Percentiles rank a stretch among this genome's conserved stretches.
phyloP scores from a whole-genome alignment of 2,797 vertebrate genomes.

The Hyperoplus lanceolatus region DNA sequence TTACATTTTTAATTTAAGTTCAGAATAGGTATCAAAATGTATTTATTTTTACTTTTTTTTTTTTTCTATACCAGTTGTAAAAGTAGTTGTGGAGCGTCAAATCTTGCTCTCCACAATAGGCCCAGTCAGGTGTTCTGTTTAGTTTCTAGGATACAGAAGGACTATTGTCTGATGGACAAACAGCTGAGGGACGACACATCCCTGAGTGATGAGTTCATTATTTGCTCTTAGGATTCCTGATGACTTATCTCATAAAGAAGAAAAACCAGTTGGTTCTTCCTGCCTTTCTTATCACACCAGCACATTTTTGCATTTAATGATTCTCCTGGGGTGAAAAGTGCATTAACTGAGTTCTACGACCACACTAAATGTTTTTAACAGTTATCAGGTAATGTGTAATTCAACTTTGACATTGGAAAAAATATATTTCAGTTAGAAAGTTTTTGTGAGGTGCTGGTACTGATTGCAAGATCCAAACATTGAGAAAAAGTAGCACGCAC shows the following conservation, averaged over 20 bases:
- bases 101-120: neutral
- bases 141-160: neutral
- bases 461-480: no score
- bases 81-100: neutral
- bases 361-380: neutral
- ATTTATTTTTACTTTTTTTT: neutral
- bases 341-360: neutral
- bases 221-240: neutral
- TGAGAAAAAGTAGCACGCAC: no score
- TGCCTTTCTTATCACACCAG: conserved; percentile 50
- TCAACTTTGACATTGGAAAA: neutral
- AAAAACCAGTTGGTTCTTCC: conserved; percentile 44
- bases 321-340: neutral
- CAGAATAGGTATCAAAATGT: neutral
- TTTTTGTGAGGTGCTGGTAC: no score
- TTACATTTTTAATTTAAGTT: no score
- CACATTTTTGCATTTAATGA: neutral
- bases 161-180: neutral
- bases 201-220: neutral
- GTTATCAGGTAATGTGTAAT: conserved; percentile 1
- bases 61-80: neutral
- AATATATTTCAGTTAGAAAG: no score
- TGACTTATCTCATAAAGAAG: neutral
- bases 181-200: no score
- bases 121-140: neutral